Percentiles rank a stretch among this genome's conserved stretches.
phyloP scores from a whole-genome alignment of 2,888 invertebrate species.

The Tethea ocularis region DNA sequence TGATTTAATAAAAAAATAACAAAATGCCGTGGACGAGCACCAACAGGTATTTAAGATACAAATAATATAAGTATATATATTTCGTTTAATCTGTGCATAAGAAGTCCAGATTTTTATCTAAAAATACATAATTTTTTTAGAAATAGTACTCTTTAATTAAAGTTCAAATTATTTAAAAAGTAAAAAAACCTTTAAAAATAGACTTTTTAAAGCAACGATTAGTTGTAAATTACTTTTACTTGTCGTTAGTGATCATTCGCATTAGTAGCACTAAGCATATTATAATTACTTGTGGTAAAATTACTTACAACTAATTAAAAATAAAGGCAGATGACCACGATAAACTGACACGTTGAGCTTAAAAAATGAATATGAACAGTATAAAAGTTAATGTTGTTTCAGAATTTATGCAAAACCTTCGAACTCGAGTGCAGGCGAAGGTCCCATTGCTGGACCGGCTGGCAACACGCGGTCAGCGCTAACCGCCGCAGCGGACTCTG shows the following conservation, averaged over 20 bases:
- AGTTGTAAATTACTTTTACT: no score
- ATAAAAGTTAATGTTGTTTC: conserved; percentile 26
- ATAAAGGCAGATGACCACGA: not conserved
- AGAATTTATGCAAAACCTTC: conserved; percentile 81
- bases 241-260: no score
- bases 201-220: no score
- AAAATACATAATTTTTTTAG: no score
- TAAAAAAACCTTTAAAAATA: no score
- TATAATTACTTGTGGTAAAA: no score
- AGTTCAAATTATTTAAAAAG: no score
- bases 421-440: conserved; percentile 65
- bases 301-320: not conserved
- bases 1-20: conserved; percentile 49
- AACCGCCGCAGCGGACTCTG: conserved; percentile 73
- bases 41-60: conserved; percentile 61
- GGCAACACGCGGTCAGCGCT: conserved; percentile 39
- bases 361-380: not conserved
- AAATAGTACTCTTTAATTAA: no score
- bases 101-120: no score
- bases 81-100: no score
- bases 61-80: no score
- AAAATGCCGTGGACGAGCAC: conserved; percentile 80
- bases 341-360: conserved; percentile 2
- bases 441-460: conserved; percentile 20
- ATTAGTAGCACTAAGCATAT: no score